Percentiles rank a stretch among this genome's conserved stretches.
Evolutionary conservation across 2,888 invertebrate species (phyloP).

Genomic region (Cephus rjabovi): DNA sequence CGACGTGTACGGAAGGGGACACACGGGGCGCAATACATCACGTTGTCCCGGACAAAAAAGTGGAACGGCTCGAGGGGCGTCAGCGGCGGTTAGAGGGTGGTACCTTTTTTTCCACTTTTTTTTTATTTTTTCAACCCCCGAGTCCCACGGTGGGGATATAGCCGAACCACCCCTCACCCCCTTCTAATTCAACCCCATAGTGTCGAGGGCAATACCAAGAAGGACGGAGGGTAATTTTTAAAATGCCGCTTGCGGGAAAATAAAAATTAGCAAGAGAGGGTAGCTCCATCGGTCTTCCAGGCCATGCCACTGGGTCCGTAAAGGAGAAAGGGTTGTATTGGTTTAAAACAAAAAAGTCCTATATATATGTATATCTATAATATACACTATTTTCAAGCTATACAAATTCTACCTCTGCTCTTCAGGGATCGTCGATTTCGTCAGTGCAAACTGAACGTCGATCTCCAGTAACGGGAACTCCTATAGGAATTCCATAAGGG

Average conservation of each 20-base stretch:
- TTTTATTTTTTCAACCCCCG: slow-evolving; percentile 9
- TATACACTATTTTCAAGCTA: neutral
- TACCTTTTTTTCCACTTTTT: slow-evolving; percentile 10
- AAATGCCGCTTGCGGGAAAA: slow-evolving; percentile 61
- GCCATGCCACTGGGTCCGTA: neutral
- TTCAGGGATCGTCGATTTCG: neutral
- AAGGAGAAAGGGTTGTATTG: neutral
- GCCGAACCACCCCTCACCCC: neutral
- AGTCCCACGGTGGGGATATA: neutral
- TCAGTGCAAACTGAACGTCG: neutral
- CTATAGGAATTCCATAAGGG: neutral
- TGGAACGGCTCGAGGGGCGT: slow-evolving; percentile 24
- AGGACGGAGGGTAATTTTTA: slow-evolving; percentile 57
- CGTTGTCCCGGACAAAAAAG: slow-evolving; percentile 45
- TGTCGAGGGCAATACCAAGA: slow-evolving; percentile 15
- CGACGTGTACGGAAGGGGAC: slow-evolving; percentile 44
- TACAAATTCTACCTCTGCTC: neutral
- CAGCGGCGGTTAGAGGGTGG: slow-evolving; percentile 9
- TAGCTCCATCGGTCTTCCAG: slow-evolving; percentile 31
- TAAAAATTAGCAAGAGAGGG: slow-evolving; percentile 55
- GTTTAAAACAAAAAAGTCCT: neutral
- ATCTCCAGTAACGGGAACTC: neutral
- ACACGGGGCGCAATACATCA: slow-evolving; percentile 57
- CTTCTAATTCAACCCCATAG: neutral
- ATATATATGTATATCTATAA: neutral